Evolutionary conservation across 2,888 invertebrate genomes (phyloP).

Genomic region (Campoletis raptor): DNA sequence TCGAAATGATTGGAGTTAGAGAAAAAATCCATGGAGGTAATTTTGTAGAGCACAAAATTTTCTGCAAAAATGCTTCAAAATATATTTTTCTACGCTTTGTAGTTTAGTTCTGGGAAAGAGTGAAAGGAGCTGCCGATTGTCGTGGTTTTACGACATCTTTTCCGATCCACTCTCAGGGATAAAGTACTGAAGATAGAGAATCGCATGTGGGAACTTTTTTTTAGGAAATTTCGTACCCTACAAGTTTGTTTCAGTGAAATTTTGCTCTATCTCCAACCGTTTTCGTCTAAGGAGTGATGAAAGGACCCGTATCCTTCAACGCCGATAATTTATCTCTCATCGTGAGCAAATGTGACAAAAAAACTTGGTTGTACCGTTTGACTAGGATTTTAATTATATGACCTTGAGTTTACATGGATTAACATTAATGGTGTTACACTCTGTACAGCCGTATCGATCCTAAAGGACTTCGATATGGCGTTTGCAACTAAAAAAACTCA

Average conservation of each 20-base stretch:
- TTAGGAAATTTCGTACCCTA: background rate
- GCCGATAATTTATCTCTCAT: background rate
- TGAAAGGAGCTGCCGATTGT: background rate
- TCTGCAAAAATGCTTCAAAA: background rate
- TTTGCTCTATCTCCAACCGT: background rate
- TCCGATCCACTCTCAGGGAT: background rate
- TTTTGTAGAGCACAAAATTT: background rate
- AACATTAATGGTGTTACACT: background rate
- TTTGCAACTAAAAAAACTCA: constrained; percentile 58
- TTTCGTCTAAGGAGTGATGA: background rate
- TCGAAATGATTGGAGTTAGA: background rate
- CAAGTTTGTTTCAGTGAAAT: background rate
- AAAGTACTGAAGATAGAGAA: background rate
- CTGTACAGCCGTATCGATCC: constrained; percentile 30
- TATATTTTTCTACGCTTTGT: background rate
- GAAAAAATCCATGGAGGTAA: background rate
- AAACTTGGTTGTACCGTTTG: background rate
- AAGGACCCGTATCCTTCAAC: background rate
- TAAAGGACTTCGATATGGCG: background rate
- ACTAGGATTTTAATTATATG: background rate
- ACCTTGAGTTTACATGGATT: background rate
- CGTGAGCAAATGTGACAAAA: background rate
- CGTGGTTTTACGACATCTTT: background rate
- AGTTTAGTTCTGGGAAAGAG: background rate
- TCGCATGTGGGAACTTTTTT: background rate